A percentile compares a stretch with the other conserved stretches of the same genome.
These are phyloP conservation scores for Muschampia plurimacula DNA, from an alignment of 2,888 invertebrate genomes.

Conservation along the genomic window DNA sequence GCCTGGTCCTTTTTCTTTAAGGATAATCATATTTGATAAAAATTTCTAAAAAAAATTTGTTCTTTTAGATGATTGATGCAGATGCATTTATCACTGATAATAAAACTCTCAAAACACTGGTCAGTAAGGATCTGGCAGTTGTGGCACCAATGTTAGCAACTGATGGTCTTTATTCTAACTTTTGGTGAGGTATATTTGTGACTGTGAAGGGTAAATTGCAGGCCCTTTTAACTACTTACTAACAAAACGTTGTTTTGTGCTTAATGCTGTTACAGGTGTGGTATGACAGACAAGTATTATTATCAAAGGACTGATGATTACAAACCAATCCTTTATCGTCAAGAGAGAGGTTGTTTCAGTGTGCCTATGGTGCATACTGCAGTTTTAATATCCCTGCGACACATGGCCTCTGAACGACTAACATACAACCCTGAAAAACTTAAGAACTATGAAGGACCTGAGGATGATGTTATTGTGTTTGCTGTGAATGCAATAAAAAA, in stretches of 20 bases:
- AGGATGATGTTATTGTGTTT: slow-evolving; percentile 97
- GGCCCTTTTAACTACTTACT: neutral
- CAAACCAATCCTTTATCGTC: slow-evolving; percentile 90
- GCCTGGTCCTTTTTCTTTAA: neutral
- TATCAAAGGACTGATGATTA: slow-evolving; percentile 94
- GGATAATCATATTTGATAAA: neutral
- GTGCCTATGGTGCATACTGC: slow-evolving; percentile 98
- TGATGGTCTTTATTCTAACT: slow-evolving; percentile 96
- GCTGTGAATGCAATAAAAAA: slow-evolving; percentile 92
- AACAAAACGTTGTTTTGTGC: neutral
- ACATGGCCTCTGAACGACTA: slow-evolving; percentile 85
- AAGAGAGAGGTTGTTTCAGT: slow-evolving; percentile 89
- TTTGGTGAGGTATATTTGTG: slow-evolving; percentile 88
- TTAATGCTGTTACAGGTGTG: slow-evolving; percentile 79
- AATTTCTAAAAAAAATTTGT: neutral
- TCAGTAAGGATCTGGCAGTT: slow-evolving; percentile 87
- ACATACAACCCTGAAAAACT: slow-evolving; percentile 90
- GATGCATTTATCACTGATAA: slow-evolving; percentile 92
- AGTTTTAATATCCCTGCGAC: slow-evolving; percentile 91
- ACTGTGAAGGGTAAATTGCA: neutral
- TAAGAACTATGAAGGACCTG: slow-evolving; percentile 89
- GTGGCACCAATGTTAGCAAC: slow-evolving; percentile 95
- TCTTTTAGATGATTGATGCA: slow-evolving; percentile 91
- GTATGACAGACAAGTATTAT: slow-evolving; percentile 94
- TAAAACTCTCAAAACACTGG: slow-evolving; percentile 86